Base-by-base conservation (phyloP, 2,797 vertebrate species). In the Holocentrus rufus region DNA sequence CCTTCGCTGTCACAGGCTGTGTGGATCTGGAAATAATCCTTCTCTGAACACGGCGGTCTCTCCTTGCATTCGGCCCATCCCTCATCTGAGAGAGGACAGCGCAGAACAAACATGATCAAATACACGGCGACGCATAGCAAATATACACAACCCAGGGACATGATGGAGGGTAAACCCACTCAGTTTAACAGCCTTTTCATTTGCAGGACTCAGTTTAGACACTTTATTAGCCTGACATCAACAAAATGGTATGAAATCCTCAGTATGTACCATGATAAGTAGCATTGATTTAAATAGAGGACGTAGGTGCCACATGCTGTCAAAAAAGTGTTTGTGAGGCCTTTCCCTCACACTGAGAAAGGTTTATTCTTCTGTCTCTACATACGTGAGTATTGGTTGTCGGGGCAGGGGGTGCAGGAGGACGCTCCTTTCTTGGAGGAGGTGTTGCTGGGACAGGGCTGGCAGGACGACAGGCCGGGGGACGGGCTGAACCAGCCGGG, bases 21-120 rank as follows among this genome's bases (percentile, higher is more conserved):
- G 73, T 99, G 98, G 85, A 97, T 97, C 93, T 98, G 97, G 86
- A 99, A 97, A 80, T 95, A 98, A 87, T 99, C 97, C 86, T 95
- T 96, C 47, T 90, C 92, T 6, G 95, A 94, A 67, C 98, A 99
- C 0, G 95, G 92, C 11, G 95, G 96, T 69, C 95, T 95, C 53
- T 91, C 90, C 71, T 84, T 90, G 72, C 98, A 99, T 0, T 88
- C 88, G 0, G 94, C 91, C 82, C 97, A 96, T 49, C 97, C 97
- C 74, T 97, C 97, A 31, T 95, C 98, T 99, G 87, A 84, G 90
- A 73, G 46, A 59, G 6, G 49, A 59, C n/a, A 27, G 67, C 58
- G 52, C 49, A 44, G n/a, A n/a, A 23, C 42, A n/a, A n/a, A n/a
- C n/a, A n/a, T n/a, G n/a, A n/a, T n/a, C n/a, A n/a, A n/a, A n/a